Conservation (phyloP, 30 jellyfish, hydroid and myxozoan species). For the Chironex yamaguchii region DNA sequence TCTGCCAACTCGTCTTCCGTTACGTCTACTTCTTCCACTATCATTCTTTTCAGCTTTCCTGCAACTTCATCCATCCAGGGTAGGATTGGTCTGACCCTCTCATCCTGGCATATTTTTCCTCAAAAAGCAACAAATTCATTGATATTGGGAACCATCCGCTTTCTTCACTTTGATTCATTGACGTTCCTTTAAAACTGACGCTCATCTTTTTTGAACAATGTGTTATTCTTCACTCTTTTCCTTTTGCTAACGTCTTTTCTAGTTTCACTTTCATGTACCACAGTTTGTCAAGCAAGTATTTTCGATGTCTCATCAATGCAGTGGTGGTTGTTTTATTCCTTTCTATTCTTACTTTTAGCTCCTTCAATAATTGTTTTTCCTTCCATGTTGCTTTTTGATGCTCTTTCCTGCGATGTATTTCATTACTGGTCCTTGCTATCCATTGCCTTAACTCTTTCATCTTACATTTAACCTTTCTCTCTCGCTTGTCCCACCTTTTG, state of each 20-base stretch:
- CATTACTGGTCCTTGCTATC: not conserved
- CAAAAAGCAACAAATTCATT: too few species aligned
- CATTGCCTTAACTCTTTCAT: not conserved
- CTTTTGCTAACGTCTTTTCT: not conserved
- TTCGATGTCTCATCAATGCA: not conserved
- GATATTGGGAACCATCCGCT: slow-evolving; percentile 1
- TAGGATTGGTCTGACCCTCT: slow-evolving; percentile 19
- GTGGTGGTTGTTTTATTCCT: not conserved
- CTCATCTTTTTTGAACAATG: slow-evolving; percentile 12
- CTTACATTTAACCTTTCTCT: not conserved
- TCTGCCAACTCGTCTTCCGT: slow-evolving; percentile 20
- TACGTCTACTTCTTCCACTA: slow-evolving; percentile 11
- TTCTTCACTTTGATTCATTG: slow-evolving; percentile 7
- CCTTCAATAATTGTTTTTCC: not conserved
- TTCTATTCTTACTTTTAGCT: not conserved
- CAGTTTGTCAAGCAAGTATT: slow-evolving; percentile 3
- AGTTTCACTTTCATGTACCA: too few species aligned
- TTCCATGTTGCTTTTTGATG: slow-evolving; percentile 14
- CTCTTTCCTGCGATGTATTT: not conserved
- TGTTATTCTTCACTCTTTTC: not conserved
- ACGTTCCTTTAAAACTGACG: slow-evolving; percentile 10
- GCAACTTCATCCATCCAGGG: slow-evolving; percentile 33
- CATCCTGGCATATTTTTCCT: not conserved
- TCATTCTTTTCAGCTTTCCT: slow-evolving; percentile 32
- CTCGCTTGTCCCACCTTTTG: not conserved